Percentiles rank a stretch among this genome's conserved stretches.
phyloP scores from a whole-genome alignment of 1,140 invertebrate species.

The Drosophila nasuta region DNA sequence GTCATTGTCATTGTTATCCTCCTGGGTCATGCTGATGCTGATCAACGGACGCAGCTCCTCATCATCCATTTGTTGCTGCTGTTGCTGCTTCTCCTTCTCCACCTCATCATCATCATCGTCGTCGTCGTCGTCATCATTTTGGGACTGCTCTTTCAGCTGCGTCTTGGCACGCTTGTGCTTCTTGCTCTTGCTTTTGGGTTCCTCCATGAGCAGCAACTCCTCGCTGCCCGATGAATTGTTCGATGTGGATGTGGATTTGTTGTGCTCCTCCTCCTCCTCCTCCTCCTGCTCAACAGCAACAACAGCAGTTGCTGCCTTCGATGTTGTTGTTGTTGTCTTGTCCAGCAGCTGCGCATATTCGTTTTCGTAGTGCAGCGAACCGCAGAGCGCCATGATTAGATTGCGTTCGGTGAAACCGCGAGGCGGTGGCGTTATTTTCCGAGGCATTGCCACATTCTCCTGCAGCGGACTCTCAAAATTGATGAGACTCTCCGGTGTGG shows the following conservation, averaged over 20 bases:
- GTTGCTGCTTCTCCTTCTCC: constrained; percentile 52
- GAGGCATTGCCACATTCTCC: constrained; percentile 56
- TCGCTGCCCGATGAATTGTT: constrained; percentile 77
- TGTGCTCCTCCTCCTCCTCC: constrained; percentile 16
- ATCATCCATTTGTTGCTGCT: constrained; percentile 32
- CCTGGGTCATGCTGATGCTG: constrained; percentile 66
- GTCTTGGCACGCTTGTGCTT: constrained; percentile 73
- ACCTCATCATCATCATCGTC: background rate
- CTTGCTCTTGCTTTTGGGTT: constrained; percentile 76
- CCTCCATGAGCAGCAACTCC: constrained; percentile 74
- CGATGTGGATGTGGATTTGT: constrained; percentile 60
- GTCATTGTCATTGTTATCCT: background rate
- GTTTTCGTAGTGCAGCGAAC: constrained; percentile 77
- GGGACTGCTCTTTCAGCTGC: constrained; percentile 48
- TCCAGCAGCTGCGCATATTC: constrained; percentile 45
- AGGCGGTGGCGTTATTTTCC: constrained; percentile 68
- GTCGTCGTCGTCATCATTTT: constrained; percentile 52
- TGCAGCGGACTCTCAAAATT: constrained; percentile 81
- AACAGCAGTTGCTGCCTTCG: constrained; percentile 10
- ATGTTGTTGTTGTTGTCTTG: constrained; percentile 8
- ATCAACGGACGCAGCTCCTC: constrained; percentile 71
- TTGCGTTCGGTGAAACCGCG: constrained; percentile 73
- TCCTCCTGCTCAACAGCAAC: background rate
- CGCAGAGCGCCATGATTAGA: constrained; percentile 78
- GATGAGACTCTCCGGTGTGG: constrained; percentile 63